Conservation (phyloP, 2,797 vertebrate species). For the Gastrophryne carolinensis region DNA sequence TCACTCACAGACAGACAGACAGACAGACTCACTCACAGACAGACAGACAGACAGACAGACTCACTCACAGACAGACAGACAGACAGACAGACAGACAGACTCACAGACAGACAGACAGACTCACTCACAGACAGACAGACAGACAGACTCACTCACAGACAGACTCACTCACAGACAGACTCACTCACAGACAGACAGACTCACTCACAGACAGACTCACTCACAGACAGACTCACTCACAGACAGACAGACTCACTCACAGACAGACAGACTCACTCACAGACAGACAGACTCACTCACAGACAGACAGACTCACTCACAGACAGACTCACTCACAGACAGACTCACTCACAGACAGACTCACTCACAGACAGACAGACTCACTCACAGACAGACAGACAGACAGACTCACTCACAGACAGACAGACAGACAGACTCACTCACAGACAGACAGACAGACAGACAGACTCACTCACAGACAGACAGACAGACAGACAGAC, state of each 20-base stretch:
- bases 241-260: no score
- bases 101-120: neutral
- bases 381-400: neutral
- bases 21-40: neutral
- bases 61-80: neutral
- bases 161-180: neutral
- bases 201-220: no score
- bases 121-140: neutral
- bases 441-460: neutral
- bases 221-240: no score
- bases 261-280: no score
- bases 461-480: neutral
- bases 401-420: neutral
- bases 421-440: neutral
- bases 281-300: no score
- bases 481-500: neutral
- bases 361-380: neutral
- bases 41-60: neutral
- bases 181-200: no score
- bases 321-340: neutral
- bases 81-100: neutral
- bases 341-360: neutral
- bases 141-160: neutral
- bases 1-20: neutral
- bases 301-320: no score